Percentiles rank a stretch among this genome's conserved stretches.
These are phyloP conservation scores for Falco punctatus DNA, from an alignment of 2,113 vertebrate genomes.

Conservation along the genomic window DNA sequence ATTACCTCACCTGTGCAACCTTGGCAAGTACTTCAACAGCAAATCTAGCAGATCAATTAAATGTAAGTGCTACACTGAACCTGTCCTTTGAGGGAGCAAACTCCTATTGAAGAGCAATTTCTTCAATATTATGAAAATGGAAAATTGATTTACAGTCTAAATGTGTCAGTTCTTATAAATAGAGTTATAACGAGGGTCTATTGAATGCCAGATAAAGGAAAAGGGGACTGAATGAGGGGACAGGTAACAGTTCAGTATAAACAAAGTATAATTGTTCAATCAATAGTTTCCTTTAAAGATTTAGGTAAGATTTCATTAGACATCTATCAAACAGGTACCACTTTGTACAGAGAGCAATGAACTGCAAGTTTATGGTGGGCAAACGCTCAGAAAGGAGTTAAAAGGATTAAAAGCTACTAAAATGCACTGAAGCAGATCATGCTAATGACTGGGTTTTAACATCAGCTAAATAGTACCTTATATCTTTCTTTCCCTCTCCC, in stretches of 20 bases:
- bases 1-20: neutral
- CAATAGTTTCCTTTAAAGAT: slow-evolving; percentile 54
- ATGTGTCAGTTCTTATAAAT: slow-evolving; percentile 25
- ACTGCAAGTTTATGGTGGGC: neutral
- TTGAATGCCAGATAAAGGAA: slow-evolving; percentile 36
- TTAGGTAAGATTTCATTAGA: slow-evolving; percentile 44
- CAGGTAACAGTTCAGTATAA: slow-evolving; percentile 24
- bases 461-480: neutral
- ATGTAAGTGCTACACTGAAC: neutral
- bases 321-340: neutral
- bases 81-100: neutral
- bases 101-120: slow-evolving; percentile 24
- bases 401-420: neutral
- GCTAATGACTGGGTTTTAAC: slow-evolving; percentile 6
- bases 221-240: neutral
- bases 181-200: neutral
- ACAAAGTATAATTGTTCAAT: slow-evolving; percentile 52
- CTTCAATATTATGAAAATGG: slow-evolving; percentile 48
- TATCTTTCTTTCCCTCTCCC: neutral
- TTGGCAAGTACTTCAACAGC: neutral
- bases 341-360: neutral
- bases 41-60: neutral
- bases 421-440: neutral
- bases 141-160: slow-evolving; percentile 55
- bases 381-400: neutral